phyloP scores from a whole-genome alignment of 2,888 invertebrate species.

The Apamea sordens region DNA sequence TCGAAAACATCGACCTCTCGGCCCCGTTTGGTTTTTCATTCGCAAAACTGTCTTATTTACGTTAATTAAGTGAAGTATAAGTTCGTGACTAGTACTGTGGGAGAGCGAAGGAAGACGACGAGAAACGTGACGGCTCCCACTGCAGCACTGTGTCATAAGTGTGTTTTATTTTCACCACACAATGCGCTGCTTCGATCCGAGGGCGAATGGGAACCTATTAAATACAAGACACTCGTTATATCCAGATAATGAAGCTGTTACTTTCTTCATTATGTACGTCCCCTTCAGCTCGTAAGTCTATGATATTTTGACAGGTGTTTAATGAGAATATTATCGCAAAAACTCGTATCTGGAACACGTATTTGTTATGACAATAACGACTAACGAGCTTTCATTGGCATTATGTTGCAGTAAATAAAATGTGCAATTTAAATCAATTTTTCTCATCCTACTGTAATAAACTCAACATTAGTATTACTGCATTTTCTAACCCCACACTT shows the following conservation, averaged over 20 bases:
- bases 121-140: slow-evolving; percentile 79
- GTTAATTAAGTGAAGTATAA: slow-evolving; percentile 90
- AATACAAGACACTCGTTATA: slow-evolving; percentile 57
- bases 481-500: slow-evolving; percentile 10
- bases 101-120: slow-evolving; percentile 73
- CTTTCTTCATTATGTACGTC: slow-evolving; percentile 58
- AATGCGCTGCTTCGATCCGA: slow-evolving; percentile 46
- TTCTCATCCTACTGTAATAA: background rate
- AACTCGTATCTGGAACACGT: slow-evolving; percentile 10
- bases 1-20: slow-evolving; percentile 81
- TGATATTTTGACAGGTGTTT: slow-evolving; percentile 63
- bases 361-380: slow-evolving; percentile 30
- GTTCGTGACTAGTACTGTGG: slow-evolving; percentile 89
- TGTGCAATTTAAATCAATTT: background rate
- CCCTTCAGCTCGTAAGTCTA: slow-evolving; percentile 46
- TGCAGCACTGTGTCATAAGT: slow-evolving; percentile 64
- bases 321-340: slow-evolving; percentile 44
- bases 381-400: slow-evolving; percentile 5
- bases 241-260: slow-evolving; percentile 62
- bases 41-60: slow-evolving; percentile 89
- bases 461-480: background rate
- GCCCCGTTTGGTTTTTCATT: slow-evolving; percentile 83
- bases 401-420: slow-evolving; percentile 2
- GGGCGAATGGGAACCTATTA: slow-evolving; percentile 56
- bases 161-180: slow-evolving; percentile 63